These are phyloP conservation scores for Mycalesis mineus DNA, from an alignment of 2,888 invertebrate species.

Conservation along the genomic window DNA sequence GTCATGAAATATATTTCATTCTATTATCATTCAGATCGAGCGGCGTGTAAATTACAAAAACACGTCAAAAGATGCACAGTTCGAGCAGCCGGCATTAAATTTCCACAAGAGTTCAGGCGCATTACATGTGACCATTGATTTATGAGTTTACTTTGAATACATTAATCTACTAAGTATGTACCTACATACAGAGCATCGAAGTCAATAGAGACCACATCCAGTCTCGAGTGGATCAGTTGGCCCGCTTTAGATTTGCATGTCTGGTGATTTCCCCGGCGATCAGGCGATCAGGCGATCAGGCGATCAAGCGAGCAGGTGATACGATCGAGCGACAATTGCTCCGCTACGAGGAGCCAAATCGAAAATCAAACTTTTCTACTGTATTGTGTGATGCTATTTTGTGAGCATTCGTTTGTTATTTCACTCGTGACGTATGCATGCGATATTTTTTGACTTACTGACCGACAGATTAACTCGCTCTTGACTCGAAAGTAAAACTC, in stretches of 20 bases:
- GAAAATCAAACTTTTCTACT: conserved; percentile 70
- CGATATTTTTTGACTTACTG: background rate
- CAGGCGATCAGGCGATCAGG: conserved; percentile 41
- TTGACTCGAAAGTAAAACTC: too few relatives aligned
- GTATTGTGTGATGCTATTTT: conserved; percentile 37
- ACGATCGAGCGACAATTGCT: conserved; percentile 54
- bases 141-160: too few relatives aligned
- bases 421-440: background rate
- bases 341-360: conserved; percentile 59
- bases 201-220: background rate
- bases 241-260: conserved; percentile 62
- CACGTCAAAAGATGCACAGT: too few relatives aligned
- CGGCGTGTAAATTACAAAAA: too few relatives aligned
- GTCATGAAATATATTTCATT: too few relatives aligned
- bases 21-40: too few relatives aligned
- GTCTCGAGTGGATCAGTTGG: background rate
- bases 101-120: too few relatives aligned
- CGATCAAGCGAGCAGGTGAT: conserved; percentile 46
- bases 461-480: too few relatives aligned
- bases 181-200: background rate
- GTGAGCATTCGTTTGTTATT: background rate
- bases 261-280: conserved; percentile 62
- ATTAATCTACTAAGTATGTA: too few relatives aligned
- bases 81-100: too few relatives aligned
- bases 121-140: too few relatives aligned